These are phyloP conservation scores for Otolemur garnettii DNA, from an alignment of 2,113 vertebrate species.

Conservation along the genomic window DNA sequence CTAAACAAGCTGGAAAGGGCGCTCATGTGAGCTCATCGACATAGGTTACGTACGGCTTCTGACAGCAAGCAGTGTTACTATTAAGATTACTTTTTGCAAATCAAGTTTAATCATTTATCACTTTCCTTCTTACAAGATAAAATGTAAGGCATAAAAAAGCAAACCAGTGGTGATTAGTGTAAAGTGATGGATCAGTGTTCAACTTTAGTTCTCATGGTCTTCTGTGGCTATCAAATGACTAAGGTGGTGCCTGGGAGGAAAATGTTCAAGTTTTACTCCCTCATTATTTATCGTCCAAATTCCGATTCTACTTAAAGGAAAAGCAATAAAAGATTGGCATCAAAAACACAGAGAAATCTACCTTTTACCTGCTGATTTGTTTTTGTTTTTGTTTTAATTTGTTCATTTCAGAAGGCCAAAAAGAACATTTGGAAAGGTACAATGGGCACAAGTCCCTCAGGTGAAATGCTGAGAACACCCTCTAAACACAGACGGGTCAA, in stretches of 20 bases:
- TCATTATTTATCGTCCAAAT: background rate
- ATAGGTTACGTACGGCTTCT: background rate
- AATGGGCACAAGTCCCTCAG: background rate
- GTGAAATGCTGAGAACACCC: background rate
- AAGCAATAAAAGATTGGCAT: background rate
- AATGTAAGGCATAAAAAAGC: background rate
- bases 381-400: background rate
- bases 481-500: background rate
- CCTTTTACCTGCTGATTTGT: background rate
- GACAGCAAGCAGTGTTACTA: background rate
- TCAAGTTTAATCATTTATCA: background rate
- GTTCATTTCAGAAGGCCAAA: slow-evolving; percentile 26
- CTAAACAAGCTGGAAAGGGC: background rate
- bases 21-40: background rate
- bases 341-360: background rate
- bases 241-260: background rate
- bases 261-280: background rate
- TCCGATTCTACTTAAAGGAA: background rate
- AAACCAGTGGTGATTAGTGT: background rate
- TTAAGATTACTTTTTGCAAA: background rate
- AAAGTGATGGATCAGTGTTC: background rate
- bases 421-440: background rate
- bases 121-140: slow-evolving; percentile 7
- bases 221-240: background rate
- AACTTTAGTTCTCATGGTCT: background rate